Percentiles rank a stretch among this genome's conserved stretches.
Evolutionary conservation across 2,113 vertebrate genomes (phyloP).

Genomic region (Myxocyprinus asiaticus): DNA sequence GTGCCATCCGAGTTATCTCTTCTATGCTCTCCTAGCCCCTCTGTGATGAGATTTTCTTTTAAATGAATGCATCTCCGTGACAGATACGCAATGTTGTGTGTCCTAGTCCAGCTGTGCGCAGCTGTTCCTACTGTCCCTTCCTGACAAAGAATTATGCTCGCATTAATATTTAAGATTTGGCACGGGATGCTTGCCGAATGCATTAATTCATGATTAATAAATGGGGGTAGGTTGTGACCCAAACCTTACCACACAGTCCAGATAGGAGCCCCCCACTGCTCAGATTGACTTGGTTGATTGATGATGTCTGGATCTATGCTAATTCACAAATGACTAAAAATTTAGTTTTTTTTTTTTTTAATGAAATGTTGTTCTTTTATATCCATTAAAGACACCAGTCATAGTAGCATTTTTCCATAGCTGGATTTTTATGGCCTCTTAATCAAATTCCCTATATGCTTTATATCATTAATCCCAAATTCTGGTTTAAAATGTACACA

Average conservation of each 20-base stretch:
- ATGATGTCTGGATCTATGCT: conserved; percentile 25
- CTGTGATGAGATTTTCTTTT: conserved; percentile 12
- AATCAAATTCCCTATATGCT: background rate
- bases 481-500: background rate
- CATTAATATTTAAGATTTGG: conserved; percentile 59
- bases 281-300: conserved; percentile 42
- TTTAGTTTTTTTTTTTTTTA: background rate
- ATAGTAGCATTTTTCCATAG: background rate
- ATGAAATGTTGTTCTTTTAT: background rate
- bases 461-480: background rate
- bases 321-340: conserved; percentile 19
- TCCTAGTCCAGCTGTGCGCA: conserved; percentile 49
- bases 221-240: conserved; percentile 29
- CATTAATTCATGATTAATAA: conserved; percentile 54
- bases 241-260: conserved; percentile 21
- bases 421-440: background rate
- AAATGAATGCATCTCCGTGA: conserved; percentile 35
- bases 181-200: conserved; percentile 19
- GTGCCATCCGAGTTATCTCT: conserved; percentile 5
- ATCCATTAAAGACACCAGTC: background rate
- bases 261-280: conserved; percentile 1
- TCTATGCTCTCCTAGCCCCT: conserved; percentile 20
- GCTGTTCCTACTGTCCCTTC: conserved; percentile 33
- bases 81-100: conserved; percentile 3
- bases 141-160: conserved; percentile 51